These are phyloP conservation scores for Macaria notata DNA, from an alignment of 2,888 invertebrate genomes.

Conservation along the genomic window DNA sequence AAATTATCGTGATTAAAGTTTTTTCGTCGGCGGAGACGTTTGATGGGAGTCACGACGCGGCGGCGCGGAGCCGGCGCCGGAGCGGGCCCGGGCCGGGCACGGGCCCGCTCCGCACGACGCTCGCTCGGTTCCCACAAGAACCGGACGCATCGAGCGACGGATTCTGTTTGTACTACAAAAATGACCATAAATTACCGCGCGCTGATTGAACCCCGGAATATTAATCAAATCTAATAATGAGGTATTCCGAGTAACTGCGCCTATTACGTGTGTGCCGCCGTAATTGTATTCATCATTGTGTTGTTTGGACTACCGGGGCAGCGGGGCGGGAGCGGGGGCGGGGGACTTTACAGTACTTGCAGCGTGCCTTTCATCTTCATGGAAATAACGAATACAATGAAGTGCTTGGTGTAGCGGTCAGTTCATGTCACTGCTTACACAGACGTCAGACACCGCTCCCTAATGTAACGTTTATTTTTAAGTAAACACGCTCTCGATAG, in stretches of 20 bases:
- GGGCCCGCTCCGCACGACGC: not conserved
- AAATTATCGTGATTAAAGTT: conserved; percentile 35
- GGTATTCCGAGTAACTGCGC: conserved; percentile 26
- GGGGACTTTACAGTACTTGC: too few relatives aligned
- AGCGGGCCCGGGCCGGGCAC: not conserved
- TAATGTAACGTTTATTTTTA: too few relatives aligned
- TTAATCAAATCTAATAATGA: conserved; percentile 35
- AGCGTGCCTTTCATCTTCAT: too few relatives aligned
- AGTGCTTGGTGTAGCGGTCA: too few relatives aligned
- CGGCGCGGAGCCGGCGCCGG: not conserved
- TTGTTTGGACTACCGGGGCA: conserved; percentile 30
- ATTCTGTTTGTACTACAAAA: conserved; percentile 21
- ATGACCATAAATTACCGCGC: conserved; percentile 26
- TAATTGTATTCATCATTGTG: conserved; percentile 25
- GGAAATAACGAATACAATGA: too few relatives aligned
- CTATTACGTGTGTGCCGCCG: conserved; percentile 23
- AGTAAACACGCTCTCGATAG: too few relatives aligned
- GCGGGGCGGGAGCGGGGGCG: conserved; percentile 7
- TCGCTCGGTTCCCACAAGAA: conserved; percentile 27
- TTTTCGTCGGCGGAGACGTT: conserved; percentile 26
- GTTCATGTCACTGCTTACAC: too few relatives aligned
- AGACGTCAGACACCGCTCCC: too few relatives aligned
- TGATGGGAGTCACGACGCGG: conserved; percentile 24
- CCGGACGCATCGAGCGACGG: conserved; percentile 15
- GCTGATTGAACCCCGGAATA: conserved; percentile 27